A percentile compares a stretch with the other conserved stretches of the same genome.
phyloP scores from a whole-genome alignment of 2,113 vertebrate species.

The Upupa epops region DNA sequence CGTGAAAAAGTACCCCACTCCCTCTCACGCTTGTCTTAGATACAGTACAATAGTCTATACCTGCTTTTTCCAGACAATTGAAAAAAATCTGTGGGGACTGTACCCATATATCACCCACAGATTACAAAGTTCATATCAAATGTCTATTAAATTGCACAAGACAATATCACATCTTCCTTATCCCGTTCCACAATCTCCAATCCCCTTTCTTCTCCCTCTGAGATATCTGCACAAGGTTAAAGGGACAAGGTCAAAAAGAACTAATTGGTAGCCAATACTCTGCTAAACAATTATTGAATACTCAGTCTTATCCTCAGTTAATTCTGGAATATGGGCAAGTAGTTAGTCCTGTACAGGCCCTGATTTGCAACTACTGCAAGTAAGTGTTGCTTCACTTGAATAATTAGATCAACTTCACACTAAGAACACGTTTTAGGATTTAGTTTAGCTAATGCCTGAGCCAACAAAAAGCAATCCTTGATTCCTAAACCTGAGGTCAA shows the following conservation, averaged over 20 bases:
- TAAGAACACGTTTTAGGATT: conserved; percentile 11
- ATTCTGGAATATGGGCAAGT: conserved; percentile 49
- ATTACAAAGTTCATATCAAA: conserved; percentile 26
- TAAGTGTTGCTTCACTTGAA: neutral
- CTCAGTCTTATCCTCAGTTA: conserved; percentile 39
- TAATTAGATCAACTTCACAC: conserved; percentile 2
- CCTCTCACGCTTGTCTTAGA: neutral
- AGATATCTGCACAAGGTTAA: neutral
- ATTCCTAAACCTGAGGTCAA: conserved; percentile 29
- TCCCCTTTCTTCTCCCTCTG: neutral
- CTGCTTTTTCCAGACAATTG: neutral
- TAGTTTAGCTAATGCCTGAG: conserved; percentile 14
- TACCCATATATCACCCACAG: neutral
- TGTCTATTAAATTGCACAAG: conserved; percentile 7
- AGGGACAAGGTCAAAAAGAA: conserved; percentile 2
- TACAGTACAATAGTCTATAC: neutral
- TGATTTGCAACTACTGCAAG: neutral
- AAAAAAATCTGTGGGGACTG: neutral
- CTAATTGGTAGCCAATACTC: neutral
- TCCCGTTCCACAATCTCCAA: neutral
- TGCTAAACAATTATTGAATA: neutral
- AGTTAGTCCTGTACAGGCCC: neutral
- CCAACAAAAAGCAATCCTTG: neutral
- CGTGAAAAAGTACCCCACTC: neutral
- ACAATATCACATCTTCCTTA: neutral